Evolutionary conservation across 1,140 invertebrate species (phyloP).

Genomic region (Drosophila takahashii): DNA sequence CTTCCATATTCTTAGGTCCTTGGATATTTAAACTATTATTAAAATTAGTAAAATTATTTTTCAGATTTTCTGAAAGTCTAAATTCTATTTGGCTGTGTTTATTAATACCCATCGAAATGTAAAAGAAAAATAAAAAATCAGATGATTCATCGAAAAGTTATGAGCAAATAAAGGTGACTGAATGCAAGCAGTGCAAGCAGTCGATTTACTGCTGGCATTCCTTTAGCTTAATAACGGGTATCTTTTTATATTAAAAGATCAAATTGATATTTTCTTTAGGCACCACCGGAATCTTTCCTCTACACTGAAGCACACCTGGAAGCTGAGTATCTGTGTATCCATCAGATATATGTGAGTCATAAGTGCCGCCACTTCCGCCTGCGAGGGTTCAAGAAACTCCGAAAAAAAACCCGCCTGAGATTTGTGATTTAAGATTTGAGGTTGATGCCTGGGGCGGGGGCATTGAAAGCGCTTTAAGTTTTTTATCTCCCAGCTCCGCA

Average conservation of each 20-base stretch:
- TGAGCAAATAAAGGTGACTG: no score
- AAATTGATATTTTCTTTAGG: not conserved
- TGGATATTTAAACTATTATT: no score
- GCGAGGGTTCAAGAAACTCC: conserved; percentile 42
- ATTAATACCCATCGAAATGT: no score
- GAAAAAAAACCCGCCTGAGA: conserved; percentile 22
- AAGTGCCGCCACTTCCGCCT: conserved; percentile 44
- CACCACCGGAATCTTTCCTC: not conserved
- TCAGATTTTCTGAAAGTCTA: no score
- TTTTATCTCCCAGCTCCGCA: conserved; percentile 18
- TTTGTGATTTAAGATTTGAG: conserved; percentile 31
- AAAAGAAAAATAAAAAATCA: no score
- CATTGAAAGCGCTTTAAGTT: conserved; percentile 32
- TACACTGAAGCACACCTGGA: conserved; percentile 3
- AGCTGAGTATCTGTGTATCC: conserved; percentile 18
- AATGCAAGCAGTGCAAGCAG: no score
- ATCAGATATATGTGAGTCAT: conserved; percentile 37
- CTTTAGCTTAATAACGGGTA: no score
- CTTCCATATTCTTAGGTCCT: no score
- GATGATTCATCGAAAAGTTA: no score
- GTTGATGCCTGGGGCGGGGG: conserved; percentile 26
- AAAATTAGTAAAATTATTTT: no score
- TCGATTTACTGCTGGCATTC: no score
- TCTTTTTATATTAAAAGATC: not conserved
- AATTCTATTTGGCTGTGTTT: no score